A percentile compares a stretch with the other conserved stretches of the same genome.
Conservation (phyloP, 1,140 invertebrate genomes). For the Acromyrmex heyeri region DNA sequence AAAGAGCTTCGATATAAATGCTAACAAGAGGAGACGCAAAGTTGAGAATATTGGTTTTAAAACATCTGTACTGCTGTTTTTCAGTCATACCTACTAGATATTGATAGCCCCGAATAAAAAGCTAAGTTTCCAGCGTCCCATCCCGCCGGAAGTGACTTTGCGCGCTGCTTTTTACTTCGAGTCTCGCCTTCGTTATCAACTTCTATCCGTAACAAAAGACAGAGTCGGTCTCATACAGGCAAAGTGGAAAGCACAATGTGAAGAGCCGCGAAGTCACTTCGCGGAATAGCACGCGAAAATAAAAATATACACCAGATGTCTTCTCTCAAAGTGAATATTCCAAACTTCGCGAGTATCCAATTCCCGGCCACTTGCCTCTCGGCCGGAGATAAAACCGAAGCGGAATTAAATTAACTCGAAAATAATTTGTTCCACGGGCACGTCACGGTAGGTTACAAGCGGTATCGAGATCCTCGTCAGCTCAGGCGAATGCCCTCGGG, state of each 20-base stretch:
- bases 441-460: slow-evolving; percentile 63
- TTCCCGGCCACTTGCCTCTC: slow-evolving; percentile 36
- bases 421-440: slow-evolving; percentile 62
- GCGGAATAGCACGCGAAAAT: slow-evolving; percentile 44
- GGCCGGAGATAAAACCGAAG: slow-evolving; percentile 37
- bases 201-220: slow-evolving; percentile 44
- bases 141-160: slow-evolving; percentile 11
- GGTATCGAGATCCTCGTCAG: slow-evolving; percentile 58
- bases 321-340: slow-evolving; percentile 20
- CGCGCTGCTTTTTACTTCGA: slow-evolving; percentile 35
- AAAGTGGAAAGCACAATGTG: slow-evolving; percentile 38
- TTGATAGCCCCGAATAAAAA: slow-evolving; percentile 51
- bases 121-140: slow-evolving; percentile 45
- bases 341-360: slow-evolving; percentile 41
- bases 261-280: slow-evolving; percentile 49
- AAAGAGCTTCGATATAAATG: slow-evolving; percentile 13
- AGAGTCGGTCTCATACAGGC: slow-evolving; percentile 33
- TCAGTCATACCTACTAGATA: slow-evolving; percentile 7
- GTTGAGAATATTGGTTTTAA: slow-evolving; percentile 28
- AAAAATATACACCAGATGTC: slow-evolving; percentile 53
- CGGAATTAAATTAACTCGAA: slow-evolving; percentile 64
- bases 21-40: slow-evolving; percentile 11
- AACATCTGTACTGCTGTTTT: slow-evolving; percentile 15
- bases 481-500: slow-evolving; percentile 52
- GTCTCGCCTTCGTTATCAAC: slow-evolving; percentile 48